Evolutionary conservation across 2,113 vertebrate species (phyloP), one percentile per base, ranked within the genome.

Genomic region (Rhinopomastus cyanomelas): DNA sequence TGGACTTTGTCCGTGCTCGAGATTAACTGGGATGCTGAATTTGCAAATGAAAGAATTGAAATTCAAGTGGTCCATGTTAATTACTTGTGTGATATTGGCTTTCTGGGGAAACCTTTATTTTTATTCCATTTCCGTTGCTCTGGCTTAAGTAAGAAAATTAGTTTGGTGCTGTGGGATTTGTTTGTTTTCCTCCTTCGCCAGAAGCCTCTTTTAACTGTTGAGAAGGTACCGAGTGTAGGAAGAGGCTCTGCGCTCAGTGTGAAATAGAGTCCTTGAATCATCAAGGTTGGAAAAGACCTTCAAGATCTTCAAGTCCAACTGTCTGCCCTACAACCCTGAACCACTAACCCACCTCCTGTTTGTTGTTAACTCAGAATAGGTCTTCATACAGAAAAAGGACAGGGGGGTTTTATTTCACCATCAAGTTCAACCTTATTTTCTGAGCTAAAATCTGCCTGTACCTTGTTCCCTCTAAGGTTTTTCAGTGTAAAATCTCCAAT

Each of bases 1-100:
- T 57, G 92, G 69, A 61, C 89, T 95, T 89, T 69, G 87, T 61
- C 84, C 36, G 4, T n/a, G 91, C 66, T 73, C 0, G 11, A 88
- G 78, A 88, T 92, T 83, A 88, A 59, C 69, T 12, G 49, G 26
- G 77, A 42, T 88, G 90, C 81, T 81, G 87, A 81, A 95, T 90
- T 93, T 90, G 92, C 91, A 90, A 89, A 82, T 79, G 92, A 93
- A 90, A 87, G 87, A 87, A 80, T 51, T 80, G 60, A 87, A 82
- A 91, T 93, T 77, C 89, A 20, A 14, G 48, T 48, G 89, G 72
- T 56, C 89, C 91, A 23, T 85, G 3, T 83, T 87, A 95, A 95
- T 82, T 51, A 59, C 32, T 29, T 30, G 55, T 22, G 60, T 5
- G 20, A 32, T n/a, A 46, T 66, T 27, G 39, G 12, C 57, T 36